Evolutionary conservation across 2,113 vertebrate genomes (phyloP).

Genomic region (Dicerorhinus sumatrensis): DNA sequence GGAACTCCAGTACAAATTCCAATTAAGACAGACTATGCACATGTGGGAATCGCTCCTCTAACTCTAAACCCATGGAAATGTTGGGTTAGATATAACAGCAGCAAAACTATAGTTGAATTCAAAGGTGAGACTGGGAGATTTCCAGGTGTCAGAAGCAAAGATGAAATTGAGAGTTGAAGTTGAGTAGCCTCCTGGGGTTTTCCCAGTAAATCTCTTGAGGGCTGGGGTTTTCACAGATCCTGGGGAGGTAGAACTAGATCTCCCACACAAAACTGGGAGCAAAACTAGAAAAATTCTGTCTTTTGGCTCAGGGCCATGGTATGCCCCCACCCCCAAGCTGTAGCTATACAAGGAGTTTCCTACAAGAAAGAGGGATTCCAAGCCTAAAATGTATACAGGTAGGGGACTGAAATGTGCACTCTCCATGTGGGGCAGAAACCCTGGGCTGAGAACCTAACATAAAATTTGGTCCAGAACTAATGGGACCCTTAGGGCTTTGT

Average conservation of each 20-base stretch:
- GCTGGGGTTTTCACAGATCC: not conserved
- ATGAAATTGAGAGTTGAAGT: not conserved
- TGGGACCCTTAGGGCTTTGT: not conserved
- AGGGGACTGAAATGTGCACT: not conserved
- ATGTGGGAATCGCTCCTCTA: not conserved
- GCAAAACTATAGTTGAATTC: not conserved
- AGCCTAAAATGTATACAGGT: accelerated
- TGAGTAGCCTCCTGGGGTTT: not conserved
- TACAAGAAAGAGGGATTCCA: not conserved
- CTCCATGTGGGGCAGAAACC: not conserved
- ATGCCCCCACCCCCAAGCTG: not conserved
- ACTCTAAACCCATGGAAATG: too few relatives aligned
- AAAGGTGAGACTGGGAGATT: not conserved
- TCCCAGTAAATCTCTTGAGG: not conserved
- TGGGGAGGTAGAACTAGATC: not conserved
- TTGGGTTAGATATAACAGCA: not conserved
- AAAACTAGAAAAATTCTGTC: not conserved
- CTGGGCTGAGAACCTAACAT: not conserved
- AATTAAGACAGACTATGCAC: too few relatives aligned
- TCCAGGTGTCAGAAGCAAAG: not conserved
- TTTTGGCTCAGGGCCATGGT: not conserved
- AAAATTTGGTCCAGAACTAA: not conserved
- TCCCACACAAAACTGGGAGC: not conserved
- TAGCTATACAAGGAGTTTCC: not conserved
- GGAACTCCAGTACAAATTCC: not conserved